Conservation (phyloP, 1,140 invertebrate species). For the Ditylenchus dipsaci region DNA sequence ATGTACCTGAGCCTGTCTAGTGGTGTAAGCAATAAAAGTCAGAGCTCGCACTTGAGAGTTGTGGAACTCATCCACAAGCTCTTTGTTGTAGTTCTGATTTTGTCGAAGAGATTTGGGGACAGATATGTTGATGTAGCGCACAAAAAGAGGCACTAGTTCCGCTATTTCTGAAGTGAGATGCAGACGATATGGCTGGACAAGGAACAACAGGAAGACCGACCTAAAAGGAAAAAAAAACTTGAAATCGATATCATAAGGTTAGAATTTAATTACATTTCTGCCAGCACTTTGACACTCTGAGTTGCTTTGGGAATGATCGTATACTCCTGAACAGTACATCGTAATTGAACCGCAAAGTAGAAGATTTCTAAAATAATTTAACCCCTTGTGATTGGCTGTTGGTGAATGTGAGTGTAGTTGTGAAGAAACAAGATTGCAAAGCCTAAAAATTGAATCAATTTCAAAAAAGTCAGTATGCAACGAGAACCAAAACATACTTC, state of each 20-base stretch:
- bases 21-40: constrained; percentile 35
- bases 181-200: constrained; percentile 29
- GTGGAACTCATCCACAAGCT: constrained; percentile 41
- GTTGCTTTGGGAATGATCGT: constrained; percentile 31
- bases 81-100: constrained; percentile 30
- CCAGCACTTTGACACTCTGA: constrained; percentile 35
- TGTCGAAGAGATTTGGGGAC: constrained; percentile 6
- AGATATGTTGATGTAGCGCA: constrained; percentile 30
- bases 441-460: too few relatives aligned
- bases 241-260: constrained; percentile 7
- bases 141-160: constrained; percentile 29
- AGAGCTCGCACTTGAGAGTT: constrained; percentile 36
- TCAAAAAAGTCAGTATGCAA: too few relatives aligned
- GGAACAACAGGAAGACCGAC: constrained; percentile 21
- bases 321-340: constrained; percentile 24
- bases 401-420: background rate
- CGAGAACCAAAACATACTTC: constrained; percentile 7
- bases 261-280: constrained; percentile 23
- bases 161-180: constrained; percentile 25
- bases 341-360: too few relatives aligned
- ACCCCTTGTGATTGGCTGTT: background rate
- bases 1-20: constrained; percentile 17
- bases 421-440: background rate
- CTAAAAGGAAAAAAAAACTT: background rate
- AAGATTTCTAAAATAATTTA: constrained; percentile 16